Evolutionary conservation across 2,888 invertebrate genomes (phyloP), one percentile per base, ranked within the genome.

Genomic region (Scaeva pyrastri): DNA sequence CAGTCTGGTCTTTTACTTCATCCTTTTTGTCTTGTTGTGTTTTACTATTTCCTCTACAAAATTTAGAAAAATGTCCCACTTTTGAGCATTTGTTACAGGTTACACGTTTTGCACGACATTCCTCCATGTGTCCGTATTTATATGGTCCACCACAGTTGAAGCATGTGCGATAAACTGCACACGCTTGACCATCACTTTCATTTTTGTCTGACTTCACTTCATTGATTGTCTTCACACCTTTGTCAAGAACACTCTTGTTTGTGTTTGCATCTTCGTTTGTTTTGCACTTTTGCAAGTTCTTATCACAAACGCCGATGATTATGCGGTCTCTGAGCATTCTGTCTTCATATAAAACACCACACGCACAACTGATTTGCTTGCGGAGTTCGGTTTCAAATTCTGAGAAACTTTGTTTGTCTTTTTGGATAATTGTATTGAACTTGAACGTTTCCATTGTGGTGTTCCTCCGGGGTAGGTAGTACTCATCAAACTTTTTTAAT

Each of bases 371-470:
- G 1, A n/a, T 43, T 8, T 45, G 45, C 3, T n/a, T 45, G 5
- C 45, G 16, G 3, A 45, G 19, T 3, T 45, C 45, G 0, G 45
- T 45, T 19, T 45, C 19, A 10, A 45, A 45, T 3, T 45, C 45
- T 0, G 45, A 7, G 10, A 45, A 45, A 2, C 4, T 19, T 3
- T 45, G 45, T n/a, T 45, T 45, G 2, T 45, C 45, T 16, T 45
- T 45, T 45, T 45, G 45, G 16, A 45, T 8, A 2, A 45, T 14
- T 8, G 16, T 45, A 2, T 86, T 83, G 21, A 84, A 88, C 71
- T 88, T 88, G 64, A 50, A 88, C 3, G 66, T 16, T 76, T 82
- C 82, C 77, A 82, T 82, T 8, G 71, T 43, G 50, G 62, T 56
- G 45, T 39, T 81, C 55, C 60, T 72, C 16, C 64, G 12, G 21